phyloP scores from a whole-genome alignment of 2,797 vertebrate species.

The Alca torda region DNA sequence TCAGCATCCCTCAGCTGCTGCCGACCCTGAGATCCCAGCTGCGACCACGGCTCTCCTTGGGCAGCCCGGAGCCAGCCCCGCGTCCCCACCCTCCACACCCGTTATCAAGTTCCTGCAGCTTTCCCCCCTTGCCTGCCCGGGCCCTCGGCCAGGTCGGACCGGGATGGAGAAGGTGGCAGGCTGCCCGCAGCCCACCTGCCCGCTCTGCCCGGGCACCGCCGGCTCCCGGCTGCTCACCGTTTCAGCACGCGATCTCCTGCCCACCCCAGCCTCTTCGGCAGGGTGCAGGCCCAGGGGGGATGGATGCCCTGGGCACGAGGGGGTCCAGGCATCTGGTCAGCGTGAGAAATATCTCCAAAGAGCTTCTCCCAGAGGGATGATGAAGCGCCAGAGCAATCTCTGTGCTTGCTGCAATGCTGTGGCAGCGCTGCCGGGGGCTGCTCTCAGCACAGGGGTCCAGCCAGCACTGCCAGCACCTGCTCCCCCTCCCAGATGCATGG shows the following conservation, averaged over 20 bases:
- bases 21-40: background rate
- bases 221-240: background rate
- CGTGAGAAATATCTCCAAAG: background rate
- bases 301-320: background rate
- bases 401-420: background rate
- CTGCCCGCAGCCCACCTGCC: background rate
- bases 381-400: background rate
- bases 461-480: background rate
- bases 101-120: conserved; percentile 58
- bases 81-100: background rate
- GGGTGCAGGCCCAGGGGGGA: too few species aligned
- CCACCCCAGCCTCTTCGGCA: background rate
- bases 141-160: background rate
- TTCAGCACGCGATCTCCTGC: background rate
- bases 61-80: background rate
- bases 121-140: background rate
- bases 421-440: background rate
- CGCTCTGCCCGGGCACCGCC: accelerated
- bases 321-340: background rate
- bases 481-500: background rate
- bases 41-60: background rate
- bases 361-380: background rate
- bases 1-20: background rate
- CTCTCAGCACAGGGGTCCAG: background rate
- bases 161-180: background rate